Conservation (phyloP, 1,140 invertebrate genomes). For the Ceratosolen fusciceps region DNA sequence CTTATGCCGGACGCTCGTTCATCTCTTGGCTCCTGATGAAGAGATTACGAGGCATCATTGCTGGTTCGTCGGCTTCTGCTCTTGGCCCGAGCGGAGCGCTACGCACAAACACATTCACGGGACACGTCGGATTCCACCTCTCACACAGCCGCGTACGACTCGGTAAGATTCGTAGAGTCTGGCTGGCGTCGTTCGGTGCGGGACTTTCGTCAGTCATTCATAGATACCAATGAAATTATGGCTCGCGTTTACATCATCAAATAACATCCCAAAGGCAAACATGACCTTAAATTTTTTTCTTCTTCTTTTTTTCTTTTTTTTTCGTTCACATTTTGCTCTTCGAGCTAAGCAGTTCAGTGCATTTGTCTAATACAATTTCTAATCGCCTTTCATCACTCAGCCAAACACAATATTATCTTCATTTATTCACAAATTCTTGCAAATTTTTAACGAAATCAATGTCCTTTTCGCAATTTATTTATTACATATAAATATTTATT, state of each 20-base stretch:
- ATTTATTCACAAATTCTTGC: no score
- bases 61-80: neutral
- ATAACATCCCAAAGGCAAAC: neutral
- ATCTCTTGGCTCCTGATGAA: neutral
- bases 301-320: neutral
- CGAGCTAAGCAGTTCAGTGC: no score
- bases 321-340: constrained; percentile 4
- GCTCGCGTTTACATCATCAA: constrained; percentile 51
- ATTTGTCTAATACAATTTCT: no score
- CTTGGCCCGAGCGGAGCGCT: neutral
- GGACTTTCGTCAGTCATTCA: constrained; percentile 51
- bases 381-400: no score
- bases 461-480: no score
- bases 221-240: constrained; percentile 47
- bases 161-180: no score
- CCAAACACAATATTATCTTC: no score
- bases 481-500: no score
- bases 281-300: constrained; percentile 44
- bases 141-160: no score
- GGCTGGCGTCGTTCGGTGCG: neutral
- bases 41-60: constrained; percentile 1
- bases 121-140: no score
- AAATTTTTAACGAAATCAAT: no score
- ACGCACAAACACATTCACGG: neutral
- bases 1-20: neutral